These are phyloP conservation scores for Bombus ignitus DNA, from an alignment of 1,140 invertebrate genomes.

Conservation along the genomic window DNA sequence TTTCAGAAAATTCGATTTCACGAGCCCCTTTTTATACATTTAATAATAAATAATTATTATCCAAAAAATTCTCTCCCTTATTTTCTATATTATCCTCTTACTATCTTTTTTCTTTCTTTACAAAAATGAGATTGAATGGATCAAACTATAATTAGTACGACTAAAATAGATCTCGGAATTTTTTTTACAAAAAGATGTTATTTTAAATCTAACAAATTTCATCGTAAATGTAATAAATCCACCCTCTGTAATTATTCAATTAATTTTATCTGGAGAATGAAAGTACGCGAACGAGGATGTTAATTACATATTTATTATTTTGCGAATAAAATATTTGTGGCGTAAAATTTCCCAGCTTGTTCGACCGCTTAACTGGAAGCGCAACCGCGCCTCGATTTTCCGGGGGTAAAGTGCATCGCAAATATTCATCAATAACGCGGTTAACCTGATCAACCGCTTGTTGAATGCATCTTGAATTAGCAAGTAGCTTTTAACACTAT, in stretches of 20 bases:
- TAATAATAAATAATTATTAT: too few relatives aligned
- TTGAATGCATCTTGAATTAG: constrained; percentile 6
- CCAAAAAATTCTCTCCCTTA: too few relatives aligned
- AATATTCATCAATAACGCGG: constrained; percentile 21
- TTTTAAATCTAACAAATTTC: too few relatives aligned
- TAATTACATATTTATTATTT: background rate
- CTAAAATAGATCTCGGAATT: background rate
- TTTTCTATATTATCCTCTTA: too few relatives aligned
- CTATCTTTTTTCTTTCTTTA: too few relatives aligned
- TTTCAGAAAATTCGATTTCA: too few relatives aligned
- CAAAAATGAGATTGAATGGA: too few relatives aligned
- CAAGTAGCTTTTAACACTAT: background rate
- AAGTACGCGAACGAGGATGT: background rate
- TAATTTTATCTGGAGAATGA: background rate
- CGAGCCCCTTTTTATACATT: too few relatives aligned
- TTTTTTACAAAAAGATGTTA: background rate
- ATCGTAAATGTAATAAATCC: background rate
- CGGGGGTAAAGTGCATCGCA: background rate
- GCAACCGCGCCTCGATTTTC: background rate
- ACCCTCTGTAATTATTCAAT: background rate
- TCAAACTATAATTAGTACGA: too few relatives aligned
- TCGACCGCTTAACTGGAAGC: background rate
- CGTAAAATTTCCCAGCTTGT: background rate
- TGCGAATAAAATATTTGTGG: background rate
- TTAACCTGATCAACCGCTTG: constrained; percentile 14